A percentile compares a stretch with the other conserved stretches of the same genome.
Conservation (phyloP, 2,113 vertebrate genomes). For the Perca schrenkii region DNA sequence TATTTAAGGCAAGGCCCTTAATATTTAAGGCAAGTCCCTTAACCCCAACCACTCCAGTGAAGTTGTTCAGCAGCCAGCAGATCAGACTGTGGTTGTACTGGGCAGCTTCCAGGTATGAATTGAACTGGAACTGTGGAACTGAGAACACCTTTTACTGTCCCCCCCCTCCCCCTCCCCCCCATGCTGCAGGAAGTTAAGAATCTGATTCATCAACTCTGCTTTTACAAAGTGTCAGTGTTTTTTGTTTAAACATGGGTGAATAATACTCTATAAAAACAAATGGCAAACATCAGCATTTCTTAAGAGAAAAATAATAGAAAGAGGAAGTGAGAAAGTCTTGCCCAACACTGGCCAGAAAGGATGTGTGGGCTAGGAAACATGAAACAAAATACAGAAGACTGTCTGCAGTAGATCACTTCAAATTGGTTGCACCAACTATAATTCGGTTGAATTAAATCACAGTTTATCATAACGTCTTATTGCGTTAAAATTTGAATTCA, state of each 20-base stretch:
- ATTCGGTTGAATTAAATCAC: not conserved
- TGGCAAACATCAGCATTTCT: not conserved
- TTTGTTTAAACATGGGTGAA: not conserved
- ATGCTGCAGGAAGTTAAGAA: no score
- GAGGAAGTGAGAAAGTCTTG: conserved; percentile 38
- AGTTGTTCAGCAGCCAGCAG: no score
- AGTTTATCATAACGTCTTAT: not conserved
- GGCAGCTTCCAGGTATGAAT: no score
- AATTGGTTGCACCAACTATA: not conserved
- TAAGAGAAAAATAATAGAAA: conserved; percentile 8
- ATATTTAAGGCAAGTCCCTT: no score
- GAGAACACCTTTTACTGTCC: no score
- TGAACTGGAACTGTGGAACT: no score
- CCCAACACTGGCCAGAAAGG: not conserved
- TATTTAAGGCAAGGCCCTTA: no score
- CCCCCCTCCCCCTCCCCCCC: no score
- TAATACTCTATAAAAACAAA: not conserved
- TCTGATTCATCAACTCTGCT: no score
- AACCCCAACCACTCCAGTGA: no score
- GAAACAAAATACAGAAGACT: not conserved
- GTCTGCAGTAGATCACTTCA: not conserved
- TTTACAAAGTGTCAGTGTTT: not conserved
- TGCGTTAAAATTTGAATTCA: not conserved
- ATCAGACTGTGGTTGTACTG: no score
- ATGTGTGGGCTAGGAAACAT: not conserved